Conservation (phyloP, 2,797 vertebrate species). For the Sebastes taczanowskii region DNA sequence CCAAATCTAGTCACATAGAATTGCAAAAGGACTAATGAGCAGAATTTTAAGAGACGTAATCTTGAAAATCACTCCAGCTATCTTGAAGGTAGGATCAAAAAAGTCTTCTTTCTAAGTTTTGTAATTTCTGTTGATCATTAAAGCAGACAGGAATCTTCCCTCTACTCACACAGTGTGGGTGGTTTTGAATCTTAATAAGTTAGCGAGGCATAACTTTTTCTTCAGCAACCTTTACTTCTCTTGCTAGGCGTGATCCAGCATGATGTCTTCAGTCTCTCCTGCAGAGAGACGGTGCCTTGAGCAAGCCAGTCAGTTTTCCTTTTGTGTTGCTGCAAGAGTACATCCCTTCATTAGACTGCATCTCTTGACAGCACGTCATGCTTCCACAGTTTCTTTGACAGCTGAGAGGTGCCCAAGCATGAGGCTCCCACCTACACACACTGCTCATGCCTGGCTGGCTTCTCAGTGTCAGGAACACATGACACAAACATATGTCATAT, state of each 20-base stretch:
- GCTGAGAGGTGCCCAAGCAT: conserved; percentile 34
- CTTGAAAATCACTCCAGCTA: background rate
- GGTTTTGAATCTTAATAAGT: conserved; percentile 59
- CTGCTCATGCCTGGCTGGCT: conserved; percentile 30
- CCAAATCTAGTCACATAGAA: background rate
- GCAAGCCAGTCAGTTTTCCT: conserved; percentile 60
- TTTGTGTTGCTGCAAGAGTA: conserved; percentile 65
- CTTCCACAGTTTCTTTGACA: conserved; percentile 66
- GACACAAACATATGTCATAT: conserved; percentile 8
- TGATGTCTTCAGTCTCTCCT: conserved; percentile 51
- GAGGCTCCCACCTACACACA: conserved; percentile 64
- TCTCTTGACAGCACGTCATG: conserved; percentile 73
- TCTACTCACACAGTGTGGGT: conserved; percentile 25
- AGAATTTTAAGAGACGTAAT: background rate
- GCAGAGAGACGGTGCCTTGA: conserved; percentile 64
- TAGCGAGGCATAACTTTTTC: conserved; percentile 56
- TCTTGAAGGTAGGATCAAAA: background rate
- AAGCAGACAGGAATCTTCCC: conserved; percentile 5
- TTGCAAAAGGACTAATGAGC: background rate
- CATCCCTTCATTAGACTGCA: conserved; percentile 74
- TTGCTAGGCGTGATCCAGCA: conserved; percentile 19
- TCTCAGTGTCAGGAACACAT: conserved; percentile 24
- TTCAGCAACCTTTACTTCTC: conserved; percentile 13
- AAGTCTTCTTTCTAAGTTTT: background rate
- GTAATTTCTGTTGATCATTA: conserved; percentile 33